These are phyloP conservation scores for Abrostola tripartita DNA, from an alignment of 2,888 invertebrate genomes.

Conservation along the genomic window DNA sequence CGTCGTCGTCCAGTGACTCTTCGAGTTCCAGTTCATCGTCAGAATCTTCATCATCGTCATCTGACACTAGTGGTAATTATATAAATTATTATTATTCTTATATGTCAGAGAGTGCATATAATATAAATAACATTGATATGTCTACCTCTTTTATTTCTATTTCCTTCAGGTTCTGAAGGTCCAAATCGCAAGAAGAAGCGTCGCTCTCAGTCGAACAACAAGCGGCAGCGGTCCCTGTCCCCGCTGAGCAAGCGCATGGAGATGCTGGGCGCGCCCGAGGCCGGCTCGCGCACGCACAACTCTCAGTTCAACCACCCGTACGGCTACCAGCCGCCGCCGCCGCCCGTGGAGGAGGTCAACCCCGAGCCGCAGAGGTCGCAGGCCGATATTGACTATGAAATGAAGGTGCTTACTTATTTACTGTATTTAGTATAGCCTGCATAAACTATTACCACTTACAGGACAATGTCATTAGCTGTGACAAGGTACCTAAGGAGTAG, in stretches of 20 bases:
- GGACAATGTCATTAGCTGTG: no score
- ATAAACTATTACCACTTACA: no score
- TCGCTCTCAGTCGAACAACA: conserved; percentile 87
- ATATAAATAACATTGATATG: no score
- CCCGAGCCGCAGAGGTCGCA: conserved; percentile 76
- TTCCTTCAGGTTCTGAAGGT: conserved; percentile 81
- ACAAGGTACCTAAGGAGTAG: no score
- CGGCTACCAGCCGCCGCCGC: conserved; percentile 89
- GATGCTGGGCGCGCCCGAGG: conserved; percentile 89
- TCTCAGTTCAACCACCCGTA: conserved; percentile 92
- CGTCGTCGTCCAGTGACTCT: conserved; percentile 91
- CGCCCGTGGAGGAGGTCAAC: conserved; percentile 79
- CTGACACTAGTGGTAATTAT: conserved; percentile 84
- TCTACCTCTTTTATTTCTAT: not conserved
- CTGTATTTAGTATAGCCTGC: not conserved
- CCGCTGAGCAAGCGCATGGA: conserved; percentile 95
- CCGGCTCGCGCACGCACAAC: conserved; percentile 84
- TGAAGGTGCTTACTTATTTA: conserved; percentile 77
- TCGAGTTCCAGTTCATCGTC: conserved; percentile 90
- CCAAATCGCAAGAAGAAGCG: conserved; percentile 89
- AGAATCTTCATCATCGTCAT: conserved; percentile 89
- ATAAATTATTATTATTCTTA: no score
- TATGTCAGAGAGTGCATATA: no score
- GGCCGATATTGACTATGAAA: conserved; percentile 90
- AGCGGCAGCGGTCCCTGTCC: conserved; percentile 92